A percentile compares a stretch with the other conserved stretches of the same genome.
These are phyloP conservation scores for Rugalucina vietnamica DNA, from an alignment of 2,888 invertebrate genomes.

Conservation along the genomic window DNA sequence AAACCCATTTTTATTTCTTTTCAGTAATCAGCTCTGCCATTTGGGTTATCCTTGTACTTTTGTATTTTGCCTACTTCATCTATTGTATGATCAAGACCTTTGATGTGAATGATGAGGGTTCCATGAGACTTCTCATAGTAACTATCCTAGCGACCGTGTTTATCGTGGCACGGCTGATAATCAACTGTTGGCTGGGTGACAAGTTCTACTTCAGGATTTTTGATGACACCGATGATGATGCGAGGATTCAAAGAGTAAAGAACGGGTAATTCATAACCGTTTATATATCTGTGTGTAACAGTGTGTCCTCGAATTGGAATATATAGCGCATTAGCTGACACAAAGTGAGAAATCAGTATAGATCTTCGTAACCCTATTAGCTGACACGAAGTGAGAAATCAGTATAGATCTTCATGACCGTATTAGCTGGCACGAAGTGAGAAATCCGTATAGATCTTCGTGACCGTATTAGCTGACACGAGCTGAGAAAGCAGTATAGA, in stretches of 20 bases:
- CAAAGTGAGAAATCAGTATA: no score
- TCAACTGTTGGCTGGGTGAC: not conserved
- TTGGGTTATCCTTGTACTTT: slow-evolving; percentile 30
- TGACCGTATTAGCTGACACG: no score
- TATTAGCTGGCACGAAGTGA: no score
- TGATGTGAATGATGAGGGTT: slow-evolving; percentile 71
- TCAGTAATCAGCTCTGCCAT: slow-evolving; percentile 27
- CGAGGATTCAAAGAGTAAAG: not conserved
- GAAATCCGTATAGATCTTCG: no score
- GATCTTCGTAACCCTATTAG: no score
- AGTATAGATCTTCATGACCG: no score
- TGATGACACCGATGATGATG: not conserved
- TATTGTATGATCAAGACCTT: slow-evolving; percentile 74
- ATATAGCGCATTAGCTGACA: no score
- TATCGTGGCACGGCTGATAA: slow-evolving; percentile 19
- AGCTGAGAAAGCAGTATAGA: no score
- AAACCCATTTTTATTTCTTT: not conserved
- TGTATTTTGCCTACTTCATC: slow-evolving; percentile 75
- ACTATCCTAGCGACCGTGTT: slow-evolving; percentile 65
- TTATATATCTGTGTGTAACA: no score
- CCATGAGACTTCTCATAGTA: slow-evolving; percentile 75
- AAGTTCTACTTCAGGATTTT: not conserved
- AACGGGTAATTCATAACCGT: not conserved
- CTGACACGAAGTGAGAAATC: no score
- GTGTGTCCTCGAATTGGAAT: no score